Percentiles rank a stretch among this genome's conserved stretches.
phyloP scores from a whole-genome alignment of 2,797 vertebrate genomes.

The Mareca strepera region DNA sequence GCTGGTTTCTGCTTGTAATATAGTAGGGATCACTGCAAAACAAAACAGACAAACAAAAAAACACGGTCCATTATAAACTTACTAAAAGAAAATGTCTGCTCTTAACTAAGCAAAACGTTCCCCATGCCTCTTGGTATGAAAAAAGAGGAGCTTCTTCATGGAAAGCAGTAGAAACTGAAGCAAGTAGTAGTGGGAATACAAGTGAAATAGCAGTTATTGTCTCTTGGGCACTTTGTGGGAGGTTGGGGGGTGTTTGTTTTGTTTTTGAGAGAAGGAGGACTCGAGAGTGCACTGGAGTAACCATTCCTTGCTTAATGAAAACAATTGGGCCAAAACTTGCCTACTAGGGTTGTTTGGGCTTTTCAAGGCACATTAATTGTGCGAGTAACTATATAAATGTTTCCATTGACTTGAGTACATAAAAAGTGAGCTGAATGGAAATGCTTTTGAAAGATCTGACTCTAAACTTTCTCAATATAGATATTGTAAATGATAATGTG shows the following conservation, averaged over 20 bases:
- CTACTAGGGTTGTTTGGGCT: neutral
- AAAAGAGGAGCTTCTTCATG: neutral
- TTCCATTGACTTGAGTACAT: neutral
- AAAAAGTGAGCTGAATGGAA: neutral
- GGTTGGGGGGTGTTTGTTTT: neutral
- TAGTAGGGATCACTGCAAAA: neutral
- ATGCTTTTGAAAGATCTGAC: neutral
- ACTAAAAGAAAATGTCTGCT: neutral
- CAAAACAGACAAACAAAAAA: neutral
- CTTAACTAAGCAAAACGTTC: neutral
- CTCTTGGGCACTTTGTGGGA: neutral
- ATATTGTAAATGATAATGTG: neutral
- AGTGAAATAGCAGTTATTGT: neutral
- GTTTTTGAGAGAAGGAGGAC: neutral
- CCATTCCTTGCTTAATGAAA: neutral
- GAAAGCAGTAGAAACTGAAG: neutral
- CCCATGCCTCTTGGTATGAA: neutral
- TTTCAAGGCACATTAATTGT: neutral
- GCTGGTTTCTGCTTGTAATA: neutral
- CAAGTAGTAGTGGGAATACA: neutral
- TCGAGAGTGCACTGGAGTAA: neutral
- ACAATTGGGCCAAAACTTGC: neutral
- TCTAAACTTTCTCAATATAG: neutral
- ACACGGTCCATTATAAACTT: neutral
- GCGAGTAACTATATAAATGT: neutral